These are phyloP conservation scores for Bovichtus variegatus DNA, from an alignment of 2,797 vertebrate genomes.

Conservation along the genomic window DNA sequence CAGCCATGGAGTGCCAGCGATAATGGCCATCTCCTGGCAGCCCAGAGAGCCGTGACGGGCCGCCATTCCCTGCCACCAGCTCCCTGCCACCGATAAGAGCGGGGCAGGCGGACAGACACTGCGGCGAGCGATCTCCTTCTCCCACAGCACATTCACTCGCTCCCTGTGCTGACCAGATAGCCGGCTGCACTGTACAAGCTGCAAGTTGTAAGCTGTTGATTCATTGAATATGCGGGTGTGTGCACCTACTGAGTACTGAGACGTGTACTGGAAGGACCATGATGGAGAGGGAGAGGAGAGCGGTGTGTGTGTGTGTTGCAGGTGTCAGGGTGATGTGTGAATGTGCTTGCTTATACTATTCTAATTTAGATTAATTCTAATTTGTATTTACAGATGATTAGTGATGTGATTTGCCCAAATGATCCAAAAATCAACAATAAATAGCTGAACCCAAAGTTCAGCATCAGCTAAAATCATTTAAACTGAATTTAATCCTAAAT, in stretches of 20 bases:
- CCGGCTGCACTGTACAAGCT: conserved; percentile 31
- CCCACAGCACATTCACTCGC: conserved; percentile 39
- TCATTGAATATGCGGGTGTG: conserved; percentile 38
- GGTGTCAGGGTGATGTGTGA: background rate
- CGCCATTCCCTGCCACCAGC: conserved; percentile 58
- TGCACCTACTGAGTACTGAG: conserved; percentile 34
- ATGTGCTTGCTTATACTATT: background rate
- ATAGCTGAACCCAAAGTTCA: conserved; percentile 28
- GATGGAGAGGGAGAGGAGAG: background rate
- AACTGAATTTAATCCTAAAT: conserved; percentile 54
- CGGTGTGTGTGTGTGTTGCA: conserved; percentile 1
- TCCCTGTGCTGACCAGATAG: conserved; percentile 49
- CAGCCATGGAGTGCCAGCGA: conserved; percentile 66
- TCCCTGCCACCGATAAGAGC: conserved; percentile 71
- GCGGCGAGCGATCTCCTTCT: conserved; percentile 50
- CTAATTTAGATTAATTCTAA: no score
- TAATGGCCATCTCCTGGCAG: conserved; percentile 79
- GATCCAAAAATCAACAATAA: conserved; percentile 13
- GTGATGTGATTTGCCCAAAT: conserved; percentile 15
- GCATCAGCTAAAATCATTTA: conserved; percentile 43
- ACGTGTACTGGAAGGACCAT: conserved; percentile 18
- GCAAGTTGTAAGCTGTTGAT: conserved; percentile 10
- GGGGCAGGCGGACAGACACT: conserved; percentile 41
- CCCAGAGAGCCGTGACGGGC: conserved; percentile 73
- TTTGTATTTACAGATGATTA: conserved; percentile 6